phyloP scores from a whole-genome alignment of 2,113 vertebrate genomes.

The Festucalex cinctus region DNA sequence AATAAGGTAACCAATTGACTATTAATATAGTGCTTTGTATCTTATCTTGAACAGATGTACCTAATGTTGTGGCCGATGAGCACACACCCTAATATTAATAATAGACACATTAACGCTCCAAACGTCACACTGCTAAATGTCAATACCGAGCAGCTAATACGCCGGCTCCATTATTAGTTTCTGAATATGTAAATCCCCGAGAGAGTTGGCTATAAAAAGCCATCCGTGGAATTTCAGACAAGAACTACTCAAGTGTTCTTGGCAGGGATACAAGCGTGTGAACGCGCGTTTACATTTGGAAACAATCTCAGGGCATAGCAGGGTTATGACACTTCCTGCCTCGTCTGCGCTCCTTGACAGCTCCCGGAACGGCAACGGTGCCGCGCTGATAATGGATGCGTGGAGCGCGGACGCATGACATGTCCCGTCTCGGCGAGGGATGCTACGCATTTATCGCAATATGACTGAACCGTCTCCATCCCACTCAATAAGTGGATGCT shows the following conservation, averaged over 20 bases:
- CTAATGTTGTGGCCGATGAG: background rate
- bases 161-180: slow-evolving; percentile 13
- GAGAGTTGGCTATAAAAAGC: slow-evolving; percentile 5
- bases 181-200: slow-evolving; percentile 16
- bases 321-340: slow-evolving; percentile 26
- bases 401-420: slow-evolving; percentile 9
- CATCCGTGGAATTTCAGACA: slow-evolving; percentile 6
- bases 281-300: slow-evolving; percentile 35
- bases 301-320: slow-evolving; percentile 7
- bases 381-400: slow-evolving; percentile 13
- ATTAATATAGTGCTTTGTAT: background rate
- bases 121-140: slow-evolving; percentile 6
- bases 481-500: background rate
- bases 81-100: background rate
- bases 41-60: background rate
- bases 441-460: slow-evolving; percentile 8
- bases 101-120: slow-evolving; percentile 6
- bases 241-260: background rate
- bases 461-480: background rate
- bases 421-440: slow-evolving; percentile 21
- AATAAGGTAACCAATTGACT: background rate
- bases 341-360: slow-evolving; percentile 17
- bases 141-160: background rate
- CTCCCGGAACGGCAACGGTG: slow-evolving; percentile 17
- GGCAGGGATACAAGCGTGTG: slow-evolving; percentile 15